Base-by-base conservation (phyloP, 2,797 vertebrate genomes). In the Characodon lateralis region DNA sequence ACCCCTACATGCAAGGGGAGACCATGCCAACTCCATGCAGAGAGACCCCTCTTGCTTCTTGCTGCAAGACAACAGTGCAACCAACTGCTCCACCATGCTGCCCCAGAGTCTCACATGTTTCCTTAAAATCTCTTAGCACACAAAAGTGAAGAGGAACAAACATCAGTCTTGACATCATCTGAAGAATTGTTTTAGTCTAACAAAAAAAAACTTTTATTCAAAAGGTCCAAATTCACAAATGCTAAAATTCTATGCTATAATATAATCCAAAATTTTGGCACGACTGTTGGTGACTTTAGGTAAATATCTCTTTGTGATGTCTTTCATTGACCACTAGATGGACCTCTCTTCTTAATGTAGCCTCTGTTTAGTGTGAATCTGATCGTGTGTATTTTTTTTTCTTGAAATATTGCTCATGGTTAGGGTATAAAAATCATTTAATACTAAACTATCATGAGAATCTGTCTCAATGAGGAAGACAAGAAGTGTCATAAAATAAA, bases 251-350 rank as follows among this genome's bases (percentile, higher is more conserved):
- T 35, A 35, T 35, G 35, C 35, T 35, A n/a, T n/a, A n/a, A n/a
- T 20, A 18, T 65, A 65, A 65, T 20, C 61, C 41, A 18, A 43
- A 24, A 55, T 75, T 71, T 24, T 55, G 20, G 28, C 31, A 22
- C 22, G 31, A 7, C 24, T 50, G 55, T n/a, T 28, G 63, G 58
- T n/a, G 9, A n/a, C 0, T 43, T 74, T 16, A 28, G 65, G 35
- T 24, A n/a, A 51, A 6, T 0, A 35, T 8, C 0, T 48, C 4
- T 20, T 13, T 78, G 85, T 76, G 61, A 69, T 56, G 76, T 8
- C 35, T 2, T 0, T 3, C 16, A 26, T 0, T 26, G 50, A 2
- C 82, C 91, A 87, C 89, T 85, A 90, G 92, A 84, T 76, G 87
- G 89, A 35, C 76, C 0, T 48, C 7, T 77, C 59, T 9, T 1